Base-by-base conservation (phyloP, 1,140 invertebrate genomes). In the Drosophila tristis region DNA sequence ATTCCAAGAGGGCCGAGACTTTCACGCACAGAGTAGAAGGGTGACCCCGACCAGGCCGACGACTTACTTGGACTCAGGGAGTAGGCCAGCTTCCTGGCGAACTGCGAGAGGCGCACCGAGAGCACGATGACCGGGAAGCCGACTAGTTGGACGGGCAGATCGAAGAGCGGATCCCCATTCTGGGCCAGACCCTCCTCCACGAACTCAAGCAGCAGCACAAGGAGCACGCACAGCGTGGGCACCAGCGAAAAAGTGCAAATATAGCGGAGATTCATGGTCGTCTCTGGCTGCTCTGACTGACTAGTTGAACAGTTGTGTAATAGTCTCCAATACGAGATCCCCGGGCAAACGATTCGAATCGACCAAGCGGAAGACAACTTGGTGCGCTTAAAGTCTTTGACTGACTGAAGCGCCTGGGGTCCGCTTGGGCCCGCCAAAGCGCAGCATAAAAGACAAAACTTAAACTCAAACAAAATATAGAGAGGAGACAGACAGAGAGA, bases 91-190 rank as follows among this genome's bases (percentile, higher is more conserved):
- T 97, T 97, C 92, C 96, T 97, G 53, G 96, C 94, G 79, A 97
- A 97, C 92, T 96, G 96, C 1, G 95, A 94, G 45, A 97, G 92
- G 84, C 96, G 93, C n/a, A 97, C 96, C 2, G 96, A 95, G 25
- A 96, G 87, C 53, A 97, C 96, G 75, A 97, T 97, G 42, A 97
- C 94, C 0, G 96, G 96, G 82, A 97, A 97, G 48, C 96, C 96
- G 7, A 97, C 93, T 42, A 97, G 92, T 90, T 97, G 96, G 9
- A 97, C 95, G 1, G 96, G 96, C 44, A 97, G 78, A 87, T 96
- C 95, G 79, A 97, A 96, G 0, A 93, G 78, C 13, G 94, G 94
- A 79, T 96, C 95, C 2, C 93, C 91, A 16, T 92, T 87, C 54
- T 91, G 91, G 45, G 90, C 78, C 53, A 90, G 23, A 20, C 80